Base-by-base conservation (phyloP, 2,888 invertebrate species). In the Agriopis leucophaearia region DNA sequence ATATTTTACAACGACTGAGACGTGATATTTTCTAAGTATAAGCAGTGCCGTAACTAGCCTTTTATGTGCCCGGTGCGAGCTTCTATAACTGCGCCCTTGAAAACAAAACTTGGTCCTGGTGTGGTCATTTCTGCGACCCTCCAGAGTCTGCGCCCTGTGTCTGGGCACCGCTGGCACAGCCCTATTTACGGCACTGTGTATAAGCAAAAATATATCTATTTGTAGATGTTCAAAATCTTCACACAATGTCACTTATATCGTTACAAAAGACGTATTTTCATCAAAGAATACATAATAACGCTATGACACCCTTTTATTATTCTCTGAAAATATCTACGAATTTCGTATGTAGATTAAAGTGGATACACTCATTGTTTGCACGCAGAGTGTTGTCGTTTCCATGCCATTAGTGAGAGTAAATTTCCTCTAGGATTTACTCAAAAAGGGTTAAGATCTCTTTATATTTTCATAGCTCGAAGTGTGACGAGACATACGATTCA, bases 381-480 rank as follows among this genome's bases (percentile, higher is more conserved):
- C 73, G 74, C 78, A 73, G 54, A 78, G 69, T 78, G 77, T 79
- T 79, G 81, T 78, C 81, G 81, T 79, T 83, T 81, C 74, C 80
- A 78, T 73, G 75, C 84, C 83, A 86, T 87, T 86, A 85, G 82
- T 77, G 77, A 75, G 79, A 78, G 79, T 78, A 83, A 82, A 84
- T 83, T 77, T 78, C 75, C 80, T 79, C 78, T 75, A 78, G 77
- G 78, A 82, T 83, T 83, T 74, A 80, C 74, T 72, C 75, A 73
- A 78, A 78, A 81, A 79, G 78, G 69, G 68, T 62, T 72, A 66
- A 64, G 57, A 58, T 48, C 62, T 57, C 48, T 44, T 57, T 66
- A 48, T 50, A 60, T 60, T 66, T 66, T 60, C 59, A 57, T 51
- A 13, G 44, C 44, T 55, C 36, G 35, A 51, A 56, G 44, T 66